Base-by-base conservation (phyloP, 2,888 invertebrate genomes). In the Volucella zonaria region DNA sequence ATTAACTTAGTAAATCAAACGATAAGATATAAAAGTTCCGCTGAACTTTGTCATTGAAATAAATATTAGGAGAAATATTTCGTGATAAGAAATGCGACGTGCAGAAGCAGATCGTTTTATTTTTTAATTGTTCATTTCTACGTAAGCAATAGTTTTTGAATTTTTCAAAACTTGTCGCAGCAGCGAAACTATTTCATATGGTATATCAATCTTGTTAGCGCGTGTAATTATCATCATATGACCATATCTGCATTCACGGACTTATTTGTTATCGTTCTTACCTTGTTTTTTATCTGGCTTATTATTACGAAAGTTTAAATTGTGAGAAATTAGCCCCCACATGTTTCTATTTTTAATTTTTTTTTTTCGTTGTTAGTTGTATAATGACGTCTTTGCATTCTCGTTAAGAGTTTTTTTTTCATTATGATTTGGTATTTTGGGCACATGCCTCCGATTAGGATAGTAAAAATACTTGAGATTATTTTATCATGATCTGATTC, bases 21-120 rank as follows among this genome's bases (percentile, higher is more conserved):
- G 77, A 82, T 82, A 71, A 81, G 76, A 81, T 81, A 76, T 56
- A 15, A 10, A 68, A 14, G 10, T 23, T 64, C 9, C 15, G 38
- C 14, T 15, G 15, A 15, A 61, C 45, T 23, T 45, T 47, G 8
- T 15, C 14, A 49, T 49, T 10, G 15, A 38, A 49, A 49, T 8
- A 23, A 66, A 14, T 47, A 10, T 11, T 45, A 43, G 31, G 12
- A 8, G 58, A 14, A 14, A 14, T 18, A 47, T 38, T 49, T 62
- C 8, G 23, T 31, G 40, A 49, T 49, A 59, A 47, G 1, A 49
- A 49, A 59, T 31, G n/a, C 49, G 11, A 10, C 42, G 9, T 38
- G 23, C 38, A 18, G 9, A 59, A 51, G 2, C 40, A 42, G 15
- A 64, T 18, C 40, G 40, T 18, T 47, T 10, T 49, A 31, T 4